Conservation (phyloP, 2,797 vertebrate genomes). For the Amblyopsis hoosieri region DNA sequence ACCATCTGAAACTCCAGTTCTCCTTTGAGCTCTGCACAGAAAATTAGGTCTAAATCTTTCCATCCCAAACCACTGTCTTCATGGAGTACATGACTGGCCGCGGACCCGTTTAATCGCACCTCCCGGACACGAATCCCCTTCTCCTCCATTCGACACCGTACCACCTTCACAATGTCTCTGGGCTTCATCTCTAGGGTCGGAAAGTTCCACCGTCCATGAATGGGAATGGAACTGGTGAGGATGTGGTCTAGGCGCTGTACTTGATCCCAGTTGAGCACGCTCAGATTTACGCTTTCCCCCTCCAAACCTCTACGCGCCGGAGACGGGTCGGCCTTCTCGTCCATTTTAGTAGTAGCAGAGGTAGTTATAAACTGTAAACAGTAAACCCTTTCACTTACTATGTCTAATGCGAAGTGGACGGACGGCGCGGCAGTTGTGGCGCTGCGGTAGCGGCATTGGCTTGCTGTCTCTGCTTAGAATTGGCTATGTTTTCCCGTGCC, state of each 20-base stretch:
- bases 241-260: slow-evolving; percentile 94
- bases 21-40: slow-evolving; percentile 91
- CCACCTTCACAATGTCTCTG: slow-evolving; percentile 92
- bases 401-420: not conserved
- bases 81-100: slow-evolving; percentile 95
- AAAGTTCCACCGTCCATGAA: slow-evolving; percentile 97
- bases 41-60: slow-evolving; percentile 98
- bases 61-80: slow-evolving; percentile 97
- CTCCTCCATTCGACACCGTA: slow-evolving; percentile 91
- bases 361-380: slow-evolving; percentile 24
- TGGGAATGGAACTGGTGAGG: slow-evolving; percentile 92
- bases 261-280: slow-evolving; percentile 97
- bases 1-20: slow-evolving; percentile 95
- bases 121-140: slow-evolving; percentile 89
- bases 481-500: slow-evolving; percentile 12
- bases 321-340: slow-evolving; percentile 71
- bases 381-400: slow-evolving; percentile 22
- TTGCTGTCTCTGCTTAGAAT: slow-evolving; percentile 22
- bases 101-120: slow-evolving; percentile 94
- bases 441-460: slow-evolving; percentile 39
- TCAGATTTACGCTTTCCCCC: slow-evolving; percentile 80
- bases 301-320: slow-evolving; percentile 49
- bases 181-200: slow-evolving; percentile 95
- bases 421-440: not conserved
- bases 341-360: slow-evolving; percentile 75